Base-by-base conservation (phyloP, 2,113 vertebrate genomes). In the Turnix velox region DNA sequence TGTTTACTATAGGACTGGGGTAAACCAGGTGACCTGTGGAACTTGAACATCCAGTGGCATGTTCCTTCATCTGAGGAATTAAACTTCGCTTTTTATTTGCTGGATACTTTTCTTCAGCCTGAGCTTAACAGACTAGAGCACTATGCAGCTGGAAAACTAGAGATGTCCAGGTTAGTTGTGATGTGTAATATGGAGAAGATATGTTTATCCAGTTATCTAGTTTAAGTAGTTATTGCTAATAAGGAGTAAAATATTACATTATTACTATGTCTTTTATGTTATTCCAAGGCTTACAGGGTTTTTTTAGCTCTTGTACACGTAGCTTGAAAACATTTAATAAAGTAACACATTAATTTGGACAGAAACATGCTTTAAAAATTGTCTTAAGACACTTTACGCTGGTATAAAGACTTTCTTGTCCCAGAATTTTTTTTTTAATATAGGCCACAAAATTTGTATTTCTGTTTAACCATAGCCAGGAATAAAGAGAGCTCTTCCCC, bases 41-140 rank as follows among this genome's bases (percentile, higher is more conserved):
- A 99, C 92, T 97, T 99, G 76, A 97, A 98, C 48, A 99, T 99
- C 91, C 98, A 98, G 81, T 99, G 99, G 99, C 99, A 99, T 40
- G 98, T 99, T 86, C 98, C 99, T 67, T 99, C 98, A 71, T 76
- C 97, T 28, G 98, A 99, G 89, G 99, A 99, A 97, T 98, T 97
- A 4, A 96, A 97, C 19, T 99, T 99, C 31, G 98, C 98, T 59
- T 99, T 98, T 93, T 98, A 98, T 95, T 89, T 99, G 63, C 96
- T 99, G 97, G 99, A 99, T 95, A 97, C 98, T 51, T 98, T 99
- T 83, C 98, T 99, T 65, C 99, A 98, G 88, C 99, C 99, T 35
- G 99, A 99, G 93, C 98, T 99, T 30, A 87, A 96, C 90, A 98
- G 97, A 68, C 97, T 99, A 72, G 98, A 98, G 95, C 97, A 75